Evolutionary conservation across 1,140 invertebrate species (phyloP).

Genomic region (Anadara kagoshimensis): DNA sequence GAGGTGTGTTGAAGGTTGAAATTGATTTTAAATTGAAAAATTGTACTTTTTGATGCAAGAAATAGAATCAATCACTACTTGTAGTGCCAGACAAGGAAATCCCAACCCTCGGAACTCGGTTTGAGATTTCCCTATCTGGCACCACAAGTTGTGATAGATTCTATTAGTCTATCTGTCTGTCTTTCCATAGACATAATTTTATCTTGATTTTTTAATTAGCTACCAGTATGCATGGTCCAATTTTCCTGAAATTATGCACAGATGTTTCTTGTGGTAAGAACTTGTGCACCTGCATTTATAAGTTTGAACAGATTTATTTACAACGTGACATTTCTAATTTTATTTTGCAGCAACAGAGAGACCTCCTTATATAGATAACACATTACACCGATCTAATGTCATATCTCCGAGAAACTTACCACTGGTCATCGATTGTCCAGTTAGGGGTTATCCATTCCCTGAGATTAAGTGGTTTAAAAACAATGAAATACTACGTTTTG

Average conservation of each 20-base stretch:
- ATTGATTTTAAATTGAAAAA: too few species aligned
- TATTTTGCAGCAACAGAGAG: slow-evolving; percentile 35
- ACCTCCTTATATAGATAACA: slow-evolving; percentile 37
- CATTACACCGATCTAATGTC: slow-evolving; percentile 24
- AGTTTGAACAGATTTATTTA: background rate
- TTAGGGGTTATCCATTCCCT: slow-evolving; percentile 49
- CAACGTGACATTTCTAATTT: background rate
- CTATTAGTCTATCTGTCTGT: background rate
- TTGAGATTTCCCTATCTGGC: too few species aligned
- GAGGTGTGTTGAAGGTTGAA: too few species aligned
- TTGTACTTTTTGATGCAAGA: too few species aligned
- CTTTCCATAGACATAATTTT: background rate
- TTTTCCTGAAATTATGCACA: background rate
- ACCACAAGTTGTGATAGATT: too few species aligned
- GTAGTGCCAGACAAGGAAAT: too few species aligned
- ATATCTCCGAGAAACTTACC: slow-evolving; percentile 35
- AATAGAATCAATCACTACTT: too few species aligned
- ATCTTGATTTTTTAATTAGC: background rate
- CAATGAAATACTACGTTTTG: slow-evolving; percentile 7
- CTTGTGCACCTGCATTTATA: background rate
- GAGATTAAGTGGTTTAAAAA: slow-evolving; percentile 50
- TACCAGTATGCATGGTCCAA: background rate
- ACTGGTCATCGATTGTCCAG: slow-evolving; percentile 48
- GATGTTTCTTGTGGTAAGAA: background rate
- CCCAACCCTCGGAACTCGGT: too few species aligned